Evolutionary conservation across 2,113 vertebrate genomes (phyloP).

Genomic region (Nibea coibor): DNA sequence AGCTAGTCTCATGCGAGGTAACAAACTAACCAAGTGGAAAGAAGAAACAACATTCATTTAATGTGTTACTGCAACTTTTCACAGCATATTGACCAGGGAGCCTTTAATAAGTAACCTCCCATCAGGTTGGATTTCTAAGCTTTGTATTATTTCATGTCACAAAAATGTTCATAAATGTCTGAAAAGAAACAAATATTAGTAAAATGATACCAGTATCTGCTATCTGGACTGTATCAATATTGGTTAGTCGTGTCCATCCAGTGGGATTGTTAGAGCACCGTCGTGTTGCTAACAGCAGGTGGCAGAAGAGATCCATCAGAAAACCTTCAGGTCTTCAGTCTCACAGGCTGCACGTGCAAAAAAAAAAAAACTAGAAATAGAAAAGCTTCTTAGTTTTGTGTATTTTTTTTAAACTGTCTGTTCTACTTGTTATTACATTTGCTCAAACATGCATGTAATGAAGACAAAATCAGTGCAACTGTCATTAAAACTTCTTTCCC

Average conservation of each 20-base stretch:
- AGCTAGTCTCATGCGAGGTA: neutral
- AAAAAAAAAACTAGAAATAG: neutral
- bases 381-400: neutral
- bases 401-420: neutral
- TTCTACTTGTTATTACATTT: neutral
- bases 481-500: neutral
- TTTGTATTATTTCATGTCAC: neutral
- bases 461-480: neutral
- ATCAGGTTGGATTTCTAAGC: neutral
- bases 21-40: neutral
- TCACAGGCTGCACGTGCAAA: neutral
- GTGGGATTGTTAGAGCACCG: slow-evolving; percentile 17
- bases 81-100: neutral
- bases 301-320: slow-evolving; percentile 81
- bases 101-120: too few species aligned
- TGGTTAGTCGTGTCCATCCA: neutral
- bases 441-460: neutral
- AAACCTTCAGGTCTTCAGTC: neutral
- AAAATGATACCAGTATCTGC: neutral
- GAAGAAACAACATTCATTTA: neutral
- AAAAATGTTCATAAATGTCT: neutral
- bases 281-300: slow-evolving; percentile 73
- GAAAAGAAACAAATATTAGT: neutral
- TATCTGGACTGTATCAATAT: neutral
- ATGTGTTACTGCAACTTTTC: neutral